phyloP scores from a whole-genome alignment of 1,140 invertebrate genomes.

The Drosophila sulfurigaster region DNA sequence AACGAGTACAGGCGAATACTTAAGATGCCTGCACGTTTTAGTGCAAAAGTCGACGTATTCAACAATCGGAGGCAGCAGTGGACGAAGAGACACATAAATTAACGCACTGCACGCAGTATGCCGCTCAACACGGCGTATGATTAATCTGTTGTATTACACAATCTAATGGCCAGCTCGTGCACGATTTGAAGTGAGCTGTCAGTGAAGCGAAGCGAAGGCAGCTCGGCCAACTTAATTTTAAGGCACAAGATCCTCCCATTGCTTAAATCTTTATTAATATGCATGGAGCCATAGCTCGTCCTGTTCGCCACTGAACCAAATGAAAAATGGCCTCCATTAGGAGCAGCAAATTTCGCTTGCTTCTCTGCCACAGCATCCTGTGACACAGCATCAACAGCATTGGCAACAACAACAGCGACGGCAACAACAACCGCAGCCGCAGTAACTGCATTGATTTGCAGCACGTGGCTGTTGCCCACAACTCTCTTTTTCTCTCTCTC shows the following conservation, averaged over 20 bases:
- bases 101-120: slow-evolving; percentile 41
- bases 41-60: slow-evolving; percentile 46
- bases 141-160: slow-evolving; percentile 78
- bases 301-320: slow-evolving; percentile 35
- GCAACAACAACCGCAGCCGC: background rate
- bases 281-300: slow-evolving; percentile 55
- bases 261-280: slow-evolving; percentile 82
- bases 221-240: slow-evolving; percentile 67
- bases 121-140: slow-evolving; percentile 64
- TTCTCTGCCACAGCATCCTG: slow-evolving; percentile 9
- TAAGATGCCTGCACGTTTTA: slow-evolving; percentile 65
- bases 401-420: background rate
- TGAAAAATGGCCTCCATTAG: slow-evolving; percentile 74
- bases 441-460: slow-evolving; percentile 72
- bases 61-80: slow-evolving; percentile 44
- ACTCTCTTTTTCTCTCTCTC: too few relatives aligned
- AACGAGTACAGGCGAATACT: slow-evolving; percentile 32
- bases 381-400: slow-evolving; percentile 1
- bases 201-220: slow-evolving; percentile 18
- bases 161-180: slow-evolving; percentile 75
- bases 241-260: slow-evolving; percentile 33
- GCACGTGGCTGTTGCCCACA: slow-evolving; percentile 39
- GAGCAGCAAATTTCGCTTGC: slow-evolving; percentile 65
- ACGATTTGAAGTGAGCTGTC: slow-evolving; percentile 59
- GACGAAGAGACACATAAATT: slow-evolving; percentile 63